phyloP scores from a whole-genome alignment of 2,797 vertebrate species.

The Erethizon dorsatum region DNA sequence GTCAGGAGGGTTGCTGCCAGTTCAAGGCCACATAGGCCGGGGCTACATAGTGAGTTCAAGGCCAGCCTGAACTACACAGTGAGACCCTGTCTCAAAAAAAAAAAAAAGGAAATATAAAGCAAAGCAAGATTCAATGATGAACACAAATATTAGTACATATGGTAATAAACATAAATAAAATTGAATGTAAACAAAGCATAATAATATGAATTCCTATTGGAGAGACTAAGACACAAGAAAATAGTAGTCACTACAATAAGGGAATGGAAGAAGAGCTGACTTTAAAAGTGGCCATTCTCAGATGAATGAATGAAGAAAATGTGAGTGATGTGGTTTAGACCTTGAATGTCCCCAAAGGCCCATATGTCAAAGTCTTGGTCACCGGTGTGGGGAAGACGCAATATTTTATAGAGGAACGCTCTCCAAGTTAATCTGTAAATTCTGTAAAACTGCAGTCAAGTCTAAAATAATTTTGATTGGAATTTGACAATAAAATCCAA shows the following conservation, averaged over 20 bases:
- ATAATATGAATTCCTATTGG: not conserved
- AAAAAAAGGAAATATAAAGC: not conserved
- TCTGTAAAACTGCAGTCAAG: not conserved
- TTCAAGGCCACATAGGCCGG: not conserved
- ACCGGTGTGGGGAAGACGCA: not conserved
- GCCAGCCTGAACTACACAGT: not conserved
- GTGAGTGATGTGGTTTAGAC: not conserved
- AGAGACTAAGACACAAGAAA: not conserved
- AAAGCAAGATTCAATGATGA: not conserved
- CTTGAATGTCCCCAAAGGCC: not conserved
- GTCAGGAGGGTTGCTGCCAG: not conserved
- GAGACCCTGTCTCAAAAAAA: not conserved
- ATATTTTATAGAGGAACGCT: not conserved
- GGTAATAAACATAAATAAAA: constrained; percentile 31
- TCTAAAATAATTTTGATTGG: constrained; percentile 2
- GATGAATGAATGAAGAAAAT: too few species aligned
- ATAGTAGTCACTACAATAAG: not conserved
- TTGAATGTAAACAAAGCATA: not conserved
- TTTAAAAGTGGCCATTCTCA: not conserved
- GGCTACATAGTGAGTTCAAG: not conserved
- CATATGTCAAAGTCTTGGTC: not conserved
- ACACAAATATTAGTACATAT: not conserved
- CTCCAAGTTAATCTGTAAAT: constrained; percentile 43
- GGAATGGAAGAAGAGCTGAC: not conserved
- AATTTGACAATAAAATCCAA: constrained; percentile 63